Evolutionary conservation across 2,797 vertebrate genomes (phyloP), one percentile per base, ranked within the genome.

Genomic region (Cephalopachus bancanus): DNA sequence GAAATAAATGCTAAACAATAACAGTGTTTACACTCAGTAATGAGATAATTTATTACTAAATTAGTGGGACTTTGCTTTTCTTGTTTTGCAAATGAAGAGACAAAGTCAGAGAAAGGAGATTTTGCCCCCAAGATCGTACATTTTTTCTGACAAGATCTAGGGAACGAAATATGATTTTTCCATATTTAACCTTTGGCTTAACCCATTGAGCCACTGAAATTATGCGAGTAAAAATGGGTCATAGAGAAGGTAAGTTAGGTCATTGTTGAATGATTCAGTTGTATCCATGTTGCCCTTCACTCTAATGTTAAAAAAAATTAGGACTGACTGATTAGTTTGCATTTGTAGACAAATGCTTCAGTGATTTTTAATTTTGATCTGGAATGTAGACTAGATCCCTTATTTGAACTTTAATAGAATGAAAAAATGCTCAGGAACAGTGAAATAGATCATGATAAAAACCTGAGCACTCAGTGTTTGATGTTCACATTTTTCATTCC

Each of bases 21-120:
- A 53, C 89, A 92, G n/a, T 97, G 92, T 96, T 98, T 97, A 96
- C n/a, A 69, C 10, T 96, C 90, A 33, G 90, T 96, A 96, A 96
- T 96, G 87, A 96, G 96, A 91, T 90, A 95, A 97, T 97, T 97
- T 97, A 96, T 98, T 96, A 91, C 94, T 95, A 96, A 97, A 91
- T 96, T 86, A 96, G 64, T 91, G 57, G 74, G 60, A 96, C 83
- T 94, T 93, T 80, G 85, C 59, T 94, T 86, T 90, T 64, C 67
- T 65, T 94, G 60, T 60, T 90, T 97, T 95, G 96, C 85, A 96
- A 97, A 96, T 78, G 78, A 96, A 78, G 72, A 97, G 30, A 53
- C 93, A 95, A 92, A 97, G 91, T 94, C 83, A 67, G 37, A 53
- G 53, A 81, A 95, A 96, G 81, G 80, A 57, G 69, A 30, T 11